These are phyloP conservation scores for Adineta ricciae DNA, from an alignment of 2,888 invertebrate genomes.

Conservation along the genomic window DNA sequence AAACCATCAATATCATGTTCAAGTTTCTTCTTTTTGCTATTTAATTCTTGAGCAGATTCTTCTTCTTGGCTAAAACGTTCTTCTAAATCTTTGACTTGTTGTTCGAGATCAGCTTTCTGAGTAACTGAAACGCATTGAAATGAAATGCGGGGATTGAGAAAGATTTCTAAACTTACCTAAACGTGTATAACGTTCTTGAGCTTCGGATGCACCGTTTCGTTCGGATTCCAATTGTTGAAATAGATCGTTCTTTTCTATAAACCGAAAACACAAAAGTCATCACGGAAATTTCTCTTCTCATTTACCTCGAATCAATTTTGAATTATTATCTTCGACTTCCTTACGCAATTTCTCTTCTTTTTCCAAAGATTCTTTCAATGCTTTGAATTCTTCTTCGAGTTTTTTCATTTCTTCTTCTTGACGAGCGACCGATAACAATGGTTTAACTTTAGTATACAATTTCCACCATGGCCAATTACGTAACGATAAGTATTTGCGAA, in stretches of 20 bases:
- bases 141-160: too few species aligned
- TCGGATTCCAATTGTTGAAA: slow-evolving; percentile 79
- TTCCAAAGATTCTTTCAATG: slow-evolving; percentile 83
- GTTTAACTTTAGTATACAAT: slow-evolving; percentile 95
- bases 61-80: slow-evolving; percentile 93
- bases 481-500: slow-evolving; percentile 95
- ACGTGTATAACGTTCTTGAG: slow-evolving; percentile 69
- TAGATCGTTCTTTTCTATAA: slow-evolving; percentile 85
- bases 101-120: slow-evolving; percentile 90
- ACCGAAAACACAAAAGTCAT: slow-evolving; percentile 38
- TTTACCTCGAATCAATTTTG: slow-evolving; percentile 61
- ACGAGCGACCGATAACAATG: slow-evolving; percentile 93
- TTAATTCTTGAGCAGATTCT: slow-evolving; percentile 83
- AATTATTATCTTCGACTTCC: slow-evolving; percentile 84
- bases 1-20: slow-evolving; percentile 83
- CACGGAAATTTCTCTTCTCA: background rate
- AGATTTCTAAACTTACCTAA: slow-evolving; percentile 34
- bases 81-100: slow-evolving; percentile 85
- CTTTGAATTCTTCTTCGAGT: slow-evolving; percentile 86
- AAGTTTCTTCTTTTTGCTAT: slow-evolving; percentile 89
- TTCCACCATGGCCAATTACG: slow-evolving; percentile 99
- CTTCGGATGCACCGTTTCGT: slow-evolving; percentile 75
- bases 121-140: too few species aligned
- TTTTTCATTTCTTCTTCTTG: slow-evolving; percentile 96
- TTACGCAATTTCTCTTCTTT: slow-evolving; percentile 91